Conservation (phyloP, 2,113 vertebrate species). For the Antigone vipio region DNA sequence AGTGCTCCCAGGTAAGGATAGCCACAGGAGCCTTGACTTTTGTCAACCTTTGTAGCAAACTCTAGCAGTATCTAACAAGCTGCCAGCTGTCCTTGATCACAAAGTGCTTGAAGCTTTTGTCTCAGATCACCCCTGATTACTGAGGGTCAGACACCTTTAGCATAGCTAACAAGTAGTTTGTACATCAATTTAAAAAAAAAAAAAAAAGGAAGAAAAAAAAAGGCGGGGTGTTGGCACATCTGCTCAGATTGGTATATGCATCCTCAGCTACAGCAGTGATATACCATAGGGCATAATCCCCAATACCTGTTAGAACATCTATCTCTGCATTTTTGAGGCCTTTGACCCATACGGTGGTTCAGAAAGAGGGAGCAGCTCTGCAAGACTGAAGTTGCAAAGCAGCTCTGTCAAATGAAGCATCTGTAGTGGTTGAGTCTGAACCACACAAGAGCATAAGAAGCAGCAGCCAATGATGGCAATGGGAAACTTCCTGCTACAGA, state of each 20-base stretch:
- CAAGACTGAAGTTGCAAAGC: background rate
- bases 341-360: background rate
- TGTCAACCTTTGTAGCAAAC: background rate
- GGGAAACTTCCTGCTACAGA: background rate
- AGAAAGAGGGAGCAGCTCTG: background rate
- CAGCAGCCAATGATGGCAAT: background rate
- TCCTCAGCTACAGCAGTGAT: background rate
- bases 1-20: background rate
- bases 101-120: background rate
- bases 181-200: background rate
- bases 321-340: background rate
- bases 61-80: background rate
- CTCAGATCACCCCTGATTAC: background rate
- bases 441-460: background rate
- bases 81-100: background rate
- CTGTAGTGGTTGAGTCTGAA: background rate
- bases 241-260: background rate
- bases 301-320: background rate
- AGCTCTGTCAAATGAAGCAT: background rate
- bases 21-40: background rate
- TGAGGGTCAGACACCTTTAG: background rate
- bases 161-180: background rate
- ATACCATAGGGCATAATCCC: background rate
- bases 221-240: rapidly evolving
- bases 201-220: background rate